A percentile compares a stretch with the other conserved stretches of the same genome.
Evolutionary conservation across 2,888 invertebrate species (phyloP).

Genomic region (Galerucella calmariensis): DNA sequence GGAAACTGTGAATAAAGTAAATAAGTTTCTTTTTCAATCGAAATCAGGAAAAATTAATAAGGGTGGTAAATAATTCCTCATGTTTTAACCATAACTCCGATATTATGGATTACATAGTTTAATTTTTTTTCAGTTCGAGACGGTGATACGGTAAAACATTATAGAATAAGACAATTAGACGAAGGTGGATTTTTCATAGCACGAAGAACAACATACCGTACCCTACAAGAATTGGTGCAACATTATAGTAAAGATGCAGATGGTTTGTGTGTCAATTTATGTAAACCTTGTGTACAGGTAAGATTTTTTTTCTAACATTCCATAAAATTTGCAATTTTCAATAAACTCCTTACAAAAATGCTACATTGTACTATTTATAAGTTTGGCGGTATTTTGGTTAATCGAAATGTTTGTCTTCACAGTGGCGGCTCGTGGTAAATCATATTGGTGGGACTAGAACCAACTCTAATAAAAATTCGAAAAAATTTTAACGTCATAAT

Average conservation of each 20-base stretch:
- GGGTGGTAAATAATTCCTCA: background rate
- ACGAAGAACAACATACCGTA: slow-evolving; percentile 95
- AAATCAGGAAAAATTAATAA: no score
- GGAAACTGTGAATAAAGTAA: no score
- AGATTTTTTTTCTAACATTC: slow-evolving; percentile 25
- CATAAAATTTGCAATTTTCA: background rate
- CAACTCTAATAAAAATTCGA: no score
- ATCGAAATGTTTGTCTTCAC: no score
- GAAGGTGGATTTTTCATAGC: slow-evolving; percentile 99
- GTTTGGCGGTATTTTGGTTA: no score
- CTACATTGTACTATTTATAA: no score
- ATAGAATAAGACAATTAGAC: slow-evolving; percentile 97
- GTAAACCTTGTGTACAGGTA: slow-evolving; percentile 94
- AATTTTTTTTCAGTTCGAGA: slow-evolving; percentile 83
- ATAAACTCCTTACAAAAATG: background rate
- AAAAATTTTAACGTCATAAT: no score
- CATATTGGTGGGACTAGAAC: no score
- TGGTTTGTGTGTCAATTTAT: slow-evolving; percentile 96
- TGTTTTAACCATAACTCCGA: background rate
- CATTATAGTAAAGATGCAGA: slow-evolving; percentile 98
- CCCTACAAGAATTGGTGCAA: slow-evolving; percentile 95
- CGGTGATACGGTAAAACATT: slow-evolving; percentile 99
- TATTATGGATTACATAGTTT: background rate
- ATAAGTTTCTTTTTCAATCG: no score
- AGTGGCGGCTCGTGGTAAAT: no score